Evolutionary conservation across 2,797 vertebrate species (phyloP), one percentile per base, ranked within the genome.

Genomic region (Sebastes aleutianus): DNA sequence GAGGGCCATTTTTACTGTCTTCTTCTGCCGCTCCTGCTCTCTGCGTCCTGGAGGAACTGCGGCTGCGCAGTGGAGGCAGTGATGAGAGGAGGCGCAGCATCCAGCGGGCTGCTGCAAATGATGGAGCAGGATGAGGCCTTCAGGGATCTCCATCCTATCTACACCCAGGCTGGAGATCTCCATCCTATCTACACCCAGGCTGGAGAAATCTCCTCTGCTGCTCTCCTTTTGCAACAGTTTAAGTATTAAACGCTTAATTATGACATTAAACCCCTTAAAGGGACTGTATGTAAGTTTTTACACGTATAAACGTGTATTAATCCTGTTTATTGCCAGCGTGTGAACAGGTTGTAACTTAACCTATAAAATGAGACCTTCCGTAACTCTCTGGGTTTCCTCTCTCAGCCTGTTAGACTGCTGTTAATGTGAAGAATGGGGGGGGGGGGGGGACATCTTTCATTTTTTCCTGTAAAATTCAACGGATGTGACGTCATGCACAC

Each of bases 1-100:
- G 85, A 96, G 95, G 92, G 97, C 97, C 98, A 99, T 99, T 92
- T 95, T 96, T 82, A 0, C 65, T 70, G 34, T 80, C 36, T 39
- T 39, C 36, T 39, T 39, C 79, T 91, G 74, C 59, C 79, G 76
- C 63, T 64, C 83, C 66, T 31, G 79, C 87, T 82, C 87, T 80
- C 84, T 82, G 90, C 74, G 90, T 88, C 67, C 88, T 78, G 90
- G 82, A 88, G 73, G 14, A 71, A 69, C 79, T 88, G 95, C 95
- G 93, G 58, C 85, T 96, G 96, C 95, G 95, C 96, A 93, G 89
- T 93, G 62, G 73, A 36, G 76, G 74, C 86, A 70, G 79, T 47
- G 86, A 80, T 79, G 89, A 80, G 91, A 86, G 82, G 71, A 88
- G 86, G 84, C 88, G 88, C 92, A 93, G 82, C 90, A 90, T 90